phyloP scores from a whole-genome alignment of 2,888 invertebrate genomes.

The Trachelus tabidus region DNA sequence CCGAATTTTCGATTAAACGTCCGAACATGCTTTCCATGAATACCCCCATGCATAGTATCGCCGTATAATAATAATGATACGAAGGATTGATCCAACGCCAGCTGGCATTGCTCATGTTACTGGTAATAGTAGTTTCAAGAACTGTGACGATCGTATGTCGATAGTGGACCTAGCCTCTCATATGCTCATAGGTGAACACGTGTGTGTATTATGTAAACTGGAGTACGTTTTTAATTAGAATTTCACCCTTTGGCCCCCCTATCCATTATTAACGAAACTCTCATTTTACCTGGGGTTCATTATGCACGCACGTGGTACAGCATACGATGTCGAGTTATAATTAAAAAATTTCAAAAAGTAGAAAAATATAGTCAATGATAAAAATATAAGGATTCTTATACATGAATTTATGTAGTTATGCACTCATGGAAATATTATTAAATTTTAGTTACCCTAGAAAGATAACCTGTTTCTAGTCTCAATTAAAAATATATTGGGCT shows the following conservation, averaged over 20 bases:
- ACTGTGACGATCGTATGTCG: neutral
- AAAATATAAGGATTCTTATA: neutral
- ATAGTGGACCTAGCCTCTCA: neutral
- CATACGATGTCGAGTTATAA: neutral
- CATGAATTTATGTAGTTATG: too few species aligned
- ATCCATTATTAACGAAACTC: slow-evolving; percentile 2
- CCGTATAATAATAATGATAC: neutral
- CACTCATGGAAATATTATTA: too few species aligned
- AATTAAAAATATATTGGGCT: too few species aligned
- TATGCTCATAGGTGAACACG: neutral
- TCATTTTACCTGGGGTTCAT: neutral
- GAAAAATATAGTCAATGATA: neutral
- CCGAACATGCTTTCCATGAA: neutral
- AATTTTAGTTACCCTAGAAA: too few species aligned
- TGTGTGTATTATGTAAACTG: neutral
- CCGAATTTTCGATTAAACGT: neutral
- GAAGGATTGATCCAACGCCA: neutral
- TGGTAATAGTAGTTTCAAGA: neutral
- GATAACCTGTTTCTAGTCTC: too few species aligned
- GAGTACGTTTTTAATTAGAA: neutral
- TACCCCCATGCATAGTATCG: neutral
- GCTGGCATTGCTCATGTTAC: neutral
- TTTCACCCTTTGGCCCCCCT: neutral
- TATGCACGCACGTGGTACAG: neutral
- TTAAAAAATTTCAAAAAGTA: neutral